Evolutionary conservation across 2,888 invertebrate species (phyloP).

Genomic region (Himalopsyche anomala): DNA sequence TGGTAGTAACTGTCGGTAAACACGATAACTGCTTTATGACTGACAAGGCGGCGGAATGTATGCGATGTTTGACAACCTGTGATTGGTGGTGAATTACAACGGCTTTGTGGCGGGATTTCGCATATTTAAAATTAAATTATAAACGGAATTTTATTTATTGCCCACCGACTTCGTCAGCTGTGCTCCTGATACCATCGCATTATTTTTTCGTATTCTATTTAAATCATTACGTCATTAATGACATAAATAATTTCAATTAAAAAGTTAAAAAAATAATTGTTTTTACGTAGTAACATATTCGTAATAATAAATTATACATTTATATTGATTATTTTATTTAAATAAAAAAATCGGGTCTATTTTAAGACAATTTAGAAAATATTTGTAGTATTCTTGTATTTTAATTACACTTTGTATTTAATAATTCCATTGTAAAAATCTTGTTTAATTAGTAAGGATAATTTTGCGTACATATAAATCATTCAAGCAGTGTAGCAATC

Average conservation of each 20-base stretch:
- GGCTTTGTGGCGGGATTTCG: constrained; percentile 18
- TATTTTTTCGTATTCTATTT: neutral
- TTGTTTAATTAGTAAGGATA: neutral
- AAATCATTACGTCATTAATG: no score
- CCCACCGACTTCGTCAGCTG: neutral
- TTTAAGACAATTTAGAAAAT: no score
- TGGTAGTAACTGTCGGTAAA: constrained; percentile 60
- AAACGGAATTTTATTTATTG: neutral
- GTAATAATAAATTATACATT: no score
- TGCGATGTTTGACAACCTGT: constrained; percentile 44
- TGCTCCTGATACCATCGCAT: neutral
- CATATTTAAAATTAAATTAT: constrained; percentile 25
- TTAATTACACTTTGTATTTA: neutral
- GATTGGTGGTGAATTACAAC: constrained; percentile 38
- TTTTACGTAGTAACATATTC: no score
- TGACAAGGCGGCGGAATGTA: constrained; percentile 12
- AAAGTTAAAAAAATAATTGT: no score
- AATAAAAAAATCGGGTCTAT: no score
- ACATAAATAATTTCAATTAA: no score
- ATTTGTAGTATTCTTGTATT: no score
- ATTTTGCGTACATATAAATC: neutral
- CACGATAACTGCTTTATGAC: constrained; percentile 62
- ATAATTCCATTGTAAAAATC: no score
- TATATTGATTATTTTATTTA: no score
- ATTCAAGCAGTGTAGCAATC: neutral